A percentile compares a stretch with the other conserved stretches of the same genome.
These are phyloP conservation scores for Meandrusa payeni DNA, from an alignment of 2,888 invertebrate species.

Conservation along the genomic window DNA sequence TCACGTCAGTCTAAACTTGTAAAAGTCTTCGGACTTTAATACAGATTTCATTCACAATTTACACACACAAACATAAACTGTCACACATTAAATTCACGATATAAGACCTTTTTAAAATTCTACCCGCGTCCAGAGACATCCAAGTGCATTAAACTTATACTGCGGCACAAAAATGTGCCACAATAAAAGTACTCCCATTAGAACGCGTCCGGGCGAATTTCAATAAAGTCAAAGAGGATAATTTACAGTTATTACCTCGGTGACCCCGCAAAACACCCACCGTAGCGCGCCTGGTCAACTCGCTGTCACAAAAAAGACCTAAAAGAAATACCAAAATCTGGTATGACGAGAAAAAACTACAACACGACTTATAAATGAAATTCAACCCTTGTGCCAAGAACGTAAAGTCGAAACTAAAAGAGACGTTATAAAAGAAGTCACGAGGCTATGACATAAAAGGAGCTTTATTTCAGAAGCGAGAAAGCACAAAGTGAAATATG, in stretches of 20 bases:
- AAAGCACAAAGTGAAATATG: slow-evolving; percentile 77
- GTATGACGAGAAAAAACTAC: slow-evolving; percentile 69
- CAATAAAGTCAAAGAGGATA: slow-evolving; percentile 76
- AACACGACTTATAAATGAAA: slow-evolving; percentile 35
- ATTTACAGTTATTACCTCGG: slow-evolving; percentile 79
- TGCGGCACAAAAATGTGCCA: slow-evolving; percentile 29
- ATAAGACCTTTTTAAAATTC: slow-evolving; percentile 1
- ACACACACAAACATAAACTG: not conserved
- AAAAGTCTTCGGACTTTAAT: no score
- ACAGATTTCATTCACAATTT: not conserved
- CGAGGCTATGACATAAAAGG: slow-evolving; percentile 60
- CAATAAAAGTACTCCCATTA: slow-evolving; percentile 60
- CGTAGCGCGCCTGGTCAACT: slow-evolving; percentile 59
- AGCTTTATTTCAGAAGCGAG: slow-evolving; percentile 77
- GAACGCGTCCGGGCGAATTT: slow-evolving; percentile 65
- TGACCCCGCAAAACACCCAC: slow-evolving; percentile 80
- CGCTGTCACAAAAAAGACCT: slow-evolving; percentile 68
- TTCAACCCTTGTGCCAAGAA: slow-evolving; percentile 38
- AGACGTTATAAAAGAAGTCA: slow-evolving; percentile 35
- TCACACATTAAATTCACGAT: no score
- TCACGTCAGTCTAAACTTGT: no score
- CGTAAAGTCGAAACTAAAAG: slow-evolving; percentile 38
- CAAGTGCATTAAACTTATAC: slow-evolving; percentile 15
- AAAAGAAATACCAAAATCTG: slow-evolving; percentile 70
- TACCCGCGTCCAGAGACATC: not conserved